Conservation (phyloP, 2,113 vertebrate species). For the Agapornis roseicollis region DNA sequence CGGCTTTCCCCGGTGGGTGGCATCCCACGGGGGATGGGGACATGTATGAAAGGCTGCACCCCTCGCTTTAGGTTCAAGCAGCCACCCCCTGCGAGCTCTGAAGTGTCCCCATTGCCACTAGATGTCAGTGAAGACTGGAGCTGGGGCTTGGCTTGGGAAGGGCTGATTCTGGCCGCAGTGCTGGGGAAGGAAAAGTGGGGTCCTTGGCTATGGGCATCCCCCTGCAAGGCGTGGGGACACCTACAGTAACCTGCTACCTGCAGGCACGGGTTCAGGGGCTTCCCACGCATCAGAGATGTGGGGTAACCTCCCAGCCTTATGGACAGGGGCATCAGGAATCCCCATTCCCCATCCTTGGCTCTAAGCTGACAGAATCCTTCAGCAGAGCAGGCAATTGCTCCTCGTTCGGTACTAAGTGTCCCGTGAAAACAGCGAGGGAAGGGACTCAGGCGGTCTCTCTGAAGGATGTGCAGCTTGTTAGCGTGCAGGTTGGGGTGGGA, state of each 20-base stretch:
- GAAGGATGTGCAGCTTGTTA: not conserved
- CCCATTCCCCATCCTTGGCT: rapidly evolving
- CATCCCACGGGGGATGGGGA: not conserved
- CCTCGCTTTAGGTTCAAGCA: not conserved
- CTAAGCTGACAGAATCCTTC: not conserved
- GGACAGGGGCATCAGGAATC: not conserved
- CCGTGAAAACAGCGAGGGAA: not conserved
- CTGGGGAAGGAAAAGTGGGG: not conserved
- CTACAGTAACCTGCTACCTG: not conserved
- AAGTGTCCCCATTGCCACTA: conserved; percentile 46
- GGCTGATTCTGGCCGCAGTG: not conserved
- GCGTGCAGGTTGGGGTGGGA: not conserved
- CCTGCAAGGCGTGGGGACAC: not conserved
- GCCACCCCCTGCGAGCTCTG: not conserved
- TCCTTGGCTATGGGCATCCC: not conserved
- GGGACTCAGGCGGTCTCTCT: not conserved
- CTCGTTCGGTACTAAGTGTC: rapidly evolving
- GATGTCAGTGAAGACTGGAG: conserved; percentile 71
- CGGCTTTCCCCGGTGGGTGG: not conserved
- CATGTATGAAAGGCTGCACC: not conserved
- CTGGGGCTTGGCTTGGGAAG: not conserved
- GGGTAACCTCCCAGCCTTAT: not conserved
- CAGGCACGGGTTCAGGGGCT: not conserved
- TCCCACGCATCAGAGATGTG: not conserved
- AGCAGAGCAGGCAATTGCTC: not conserved